Evolutionary conservation across 2,797 vertebrate genomes (phyloP), one percentile per base, ranked within the genome.

Genomic region (Hyperoplus lanceolatus): DNA sequence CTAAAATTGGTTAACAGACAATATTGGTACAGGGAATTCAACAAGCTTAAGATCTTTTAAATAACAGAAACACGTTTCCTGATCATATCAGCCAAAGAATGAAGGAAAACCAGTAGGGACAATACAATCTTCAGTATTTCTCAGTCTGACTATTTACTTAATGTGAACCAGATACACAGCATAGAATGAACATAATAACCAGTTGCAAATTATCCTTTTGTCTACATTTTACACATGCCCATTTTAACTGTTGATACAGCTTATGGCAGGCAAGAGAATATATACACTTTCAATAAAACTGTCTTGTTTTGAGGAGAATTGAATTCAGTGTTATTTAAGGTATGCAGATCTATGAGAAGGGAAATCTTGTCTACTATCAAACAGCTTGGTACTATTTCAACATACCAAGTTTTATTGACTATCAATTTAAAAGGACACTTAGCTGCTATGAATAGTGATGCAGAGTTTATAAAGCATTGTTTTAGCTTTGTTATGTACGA

Each of bases 401-500:
- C 73, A 6, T 10, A 59, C 8, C 41, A 15, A 2, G 13, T 42
- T 55, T 60, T 71, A 66, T 42, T 38, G 1, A 43, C 7, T 62
- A 29, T 73, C 42, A 59, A 63, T 68, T 29, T 53, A 46, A 8
- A 70, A 49, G 14, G 16, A 73, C 0, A 18, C 56, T 9, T 73
- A 84, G 69, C 73, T 77, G 76, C 70, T 72, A 36, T 21, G 6
- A 55, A 42, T 53, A 73, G 42, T 67, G 58, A 66, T 67, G 48
- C 59, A 69, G 56, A 65, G 36, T 8, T 53, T 59, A 42, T 7
- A n/a, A 75, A 5, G 43, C 14, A 13, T 18, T 67, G 49, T 71
- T 84, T 70, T 76, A 67, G 54, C 69, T 79, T 87, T 78, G 43
- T 38, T 6, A 1, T 73, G 38, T 89, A 56, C 67, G 29, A 80